phyloP scores from a whole-genome alignment of 2,113 vertebrate genomes.

The Suncus etruscus region DNA sequence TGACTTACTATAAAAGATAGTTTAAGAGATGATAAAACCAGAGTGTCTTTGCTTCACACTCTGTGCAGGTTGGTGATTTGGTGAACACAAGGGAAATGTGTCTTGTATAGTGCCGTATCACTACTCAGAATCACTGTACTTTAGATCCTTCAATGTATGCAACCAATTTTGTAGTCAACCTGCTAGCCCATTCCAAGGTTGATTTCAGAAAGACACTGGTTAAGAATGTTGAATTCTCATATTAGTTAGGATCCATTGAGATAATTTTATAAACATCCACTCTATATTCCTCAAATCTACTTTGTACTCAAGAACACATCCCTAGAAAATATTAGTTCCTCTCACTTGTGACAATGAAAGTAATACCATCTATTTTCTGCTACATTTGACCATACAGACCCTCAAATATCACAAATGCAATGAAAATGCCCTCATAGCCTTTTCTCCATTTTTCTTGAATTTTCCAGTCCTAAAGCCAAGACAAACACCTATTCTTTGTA shows the following conservation, averaged over 20 bases:
- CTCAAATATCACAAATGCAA: not conserved
- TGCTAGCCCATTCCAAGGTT: not conserved
- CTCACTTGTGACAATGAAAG: slow-evolving; percentile 32
- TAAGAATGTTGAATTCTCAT: not conserved
- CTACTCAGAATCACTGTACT: not conserved
- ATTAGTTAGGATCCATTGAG: not conserved
- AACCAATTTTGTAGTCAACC: rapidly evolving
- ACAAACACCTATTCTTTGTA: not conserved
- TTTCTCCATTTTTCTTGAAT: slow-evolving; percentile 1
- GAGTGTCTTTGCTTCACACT: not conserved
- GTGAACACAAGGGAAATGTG: not conserved
- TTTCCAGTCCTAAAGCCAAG: not conserved
- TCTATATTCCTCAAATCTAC: not conserved
- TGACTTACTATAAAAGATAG: not conserved
- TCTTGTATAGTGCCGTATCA: too few relatives aligned
- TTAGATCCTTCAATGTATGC: rapidly evolving
- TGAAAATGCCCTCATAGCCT: not conserved
- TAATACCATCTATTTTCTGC: not conserved
- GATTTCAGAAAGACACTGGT: not conserved
- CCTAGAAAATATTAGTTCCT: not conserved
- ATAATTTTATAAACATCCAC: not conserved
- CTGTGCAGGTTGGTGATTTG: too few relatives aligned
- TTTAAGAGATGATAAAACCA: too few relatives aligned
- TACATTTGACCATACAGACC: not conserved
- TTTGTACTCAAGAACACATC: not conserved